Conservation (phyloP, 2,113 vertebrate species). For the Macroglossus sobrinus region DNA sequence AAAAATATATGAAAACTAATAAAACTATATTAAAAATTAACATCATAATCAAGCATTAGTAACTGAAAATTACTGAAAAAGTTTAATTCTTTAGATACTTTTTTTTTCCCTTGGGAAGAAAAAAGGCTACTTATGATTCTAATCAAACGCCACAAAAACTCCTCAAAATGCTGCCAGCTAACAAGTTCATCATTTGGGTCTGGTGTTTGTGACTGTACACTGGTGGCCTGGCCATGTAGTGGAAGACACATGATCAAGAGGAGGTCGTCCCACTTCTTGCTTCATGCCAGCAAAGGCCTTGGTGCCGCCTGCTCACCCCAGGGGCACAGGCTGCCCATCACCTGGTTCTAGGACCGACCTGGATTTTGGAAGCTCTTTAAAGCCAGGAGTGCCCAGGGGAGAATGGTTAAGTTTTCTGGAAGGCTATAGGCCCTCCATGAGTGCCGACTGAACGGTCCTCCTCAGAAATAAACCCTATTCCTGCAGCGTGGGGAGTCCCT, state of each 20-base stretch:
- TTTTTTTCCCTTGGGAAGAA: neutral
- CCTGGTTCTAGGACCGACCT: neutral
- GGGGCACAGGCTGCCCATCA: neutral
- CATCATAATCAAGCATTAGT: neutral
- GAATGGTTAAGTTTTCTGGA: neutral
- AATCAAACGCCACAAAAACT: neutral
- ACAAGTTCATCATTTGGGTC: neutral
- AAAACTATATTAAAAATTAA: neutral
- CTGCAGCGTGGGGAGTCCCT: neutral
- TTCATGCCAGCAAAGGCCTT: neutral
- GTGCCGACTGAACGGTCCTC: neutral
- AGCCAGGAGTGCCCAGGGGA: neutral
- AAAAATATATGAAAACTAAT: neutral
- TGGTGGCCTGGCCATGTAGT: neutral
- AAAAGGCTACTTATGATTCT: neutral
- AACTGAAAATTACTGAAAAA: neutral
- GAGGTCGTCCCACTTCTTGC: neutral
- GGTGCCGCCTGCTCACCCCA: neutral
- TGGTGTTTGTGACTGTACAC: neutral
- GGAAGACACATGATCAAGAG: neutral
- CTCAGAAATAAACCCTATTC: neutral
- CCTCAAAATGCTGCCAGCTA: neutral
- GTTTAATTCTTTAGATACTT: neutral
- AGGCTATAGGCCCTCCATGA: neutral
- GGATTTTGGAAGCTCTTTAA: neutral